These are phyloP conservation scores for Halichoeres trimaculatus DNA, from an alignment of 2,113 vertebrate species.

Conservation along the genomic window DNA sequence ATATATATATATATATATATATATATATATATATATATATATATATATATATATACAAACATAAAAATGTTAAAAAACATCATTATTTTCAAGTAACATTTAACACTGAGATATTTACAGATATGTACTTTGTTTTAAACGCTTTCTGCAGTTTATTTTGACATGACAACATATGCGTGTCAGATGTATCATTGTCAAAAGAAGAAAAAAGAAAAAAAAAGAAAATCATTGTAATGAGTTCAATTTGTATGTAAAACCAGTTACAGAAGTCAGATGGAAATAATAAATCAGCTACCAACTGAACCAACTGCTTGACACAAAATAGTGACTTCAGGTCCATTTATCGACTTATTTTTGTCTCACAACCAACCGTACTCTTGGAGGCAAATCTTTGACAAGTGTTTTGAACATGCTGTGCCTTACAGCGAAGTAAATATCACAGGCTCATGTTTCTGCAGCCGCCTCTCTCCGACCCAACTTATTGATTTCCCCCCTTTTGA, in stretches of 20 bases:
- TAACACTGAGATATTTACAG: too few species aligned
- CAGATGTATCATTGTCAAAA: too few species aligned
- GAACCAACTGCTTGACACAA: constrained; percentile 21
- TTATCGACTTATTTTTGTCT: constrained; percentile 69
- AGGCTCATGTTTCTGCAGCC: constrained; percentile 72
- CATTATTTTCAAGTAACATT: too few species aligned
- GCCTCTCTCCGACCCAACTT: constrained; percentile 64
- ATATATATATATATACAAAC: too few species aligned
- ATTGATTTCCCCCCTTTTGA: constrained; percentile 82
- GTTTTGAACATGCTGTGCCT: constrained; percentile 65
- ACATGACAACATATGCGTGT: neutral
- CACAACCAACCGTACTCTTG: constrained; percentile 38
- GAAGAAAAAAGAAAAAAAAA: too few species aligned
- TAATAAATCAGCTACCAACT: constrained; percentile 9
- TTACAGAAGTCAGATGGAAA: neutral
- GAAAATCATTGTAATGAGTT: neutral
- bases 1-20: too few species aligned
- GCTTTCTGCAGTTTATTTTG: neutral
- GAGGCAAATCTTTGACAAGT: constrained; percentile 62
- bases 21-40: too few species aligned
- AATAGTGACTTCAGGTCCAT: constrained; percentile 51
- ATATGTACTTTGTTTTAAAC: neutral
- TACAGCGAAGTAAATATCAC: constrained; percentile 73
- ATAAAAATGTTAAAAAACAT: too few species aligned
- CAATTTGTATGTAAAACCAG: neutral